These are phyloP conservation scores for Bombus consobrinus DNA, from an alignment of 1,140 invertebrate genomes.

Conservation along the genomic window DNA sequence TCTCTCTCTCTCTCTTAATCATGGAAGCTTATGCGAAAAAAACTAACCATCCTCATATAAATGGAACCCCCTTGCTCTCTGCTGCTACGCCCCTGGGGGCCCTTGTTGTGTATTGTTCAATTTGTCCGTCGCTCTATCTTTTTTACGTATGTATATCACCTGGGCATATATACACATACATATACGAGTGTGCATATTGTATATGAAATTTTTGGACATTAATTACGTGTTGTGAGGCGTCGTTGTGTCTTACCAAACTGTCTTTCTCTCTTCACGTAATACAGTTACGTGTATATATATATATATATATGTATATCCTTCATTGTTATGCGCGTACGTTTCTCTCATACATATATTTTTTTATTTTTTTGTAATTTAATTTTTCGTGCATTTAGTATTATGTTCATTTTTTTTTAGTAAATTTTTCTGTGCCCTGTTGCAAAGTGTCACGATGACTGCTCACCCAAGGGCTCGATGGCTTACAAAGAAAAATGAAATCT, in stretches of 20 bases:
- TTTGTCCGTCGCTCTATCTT: conserved; percentile 69
- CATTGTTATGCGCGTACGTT: conserved; percentile 40
- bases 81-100: conserved; percentile 73
- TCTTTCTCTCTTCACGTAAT: conserved; percentile 61
- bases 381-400: background rate
- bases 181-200: conserved; percentile 15
- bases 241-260: conserved; percentile 61
- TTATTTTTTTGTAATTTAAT: conserved; percentile 5
- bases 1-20: background rate
- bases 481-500: conserved; percentile 34
- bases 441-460: conserved; percentile 19
- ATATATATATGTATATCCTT: conserved; percentile 11
- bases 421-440: conserved; percentile 3
- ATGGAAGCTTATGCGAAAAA: conserved; percentile 48
- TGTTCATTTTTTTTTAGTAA: background rate
- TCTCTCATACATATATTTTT: background rate
- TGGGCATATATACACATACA: conserved; percentile 19
- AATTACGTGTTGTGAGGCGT: conserved; percentile 38
- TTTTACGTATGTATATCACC: conserved; percentile 58
- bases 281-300: conserved; percentile 18
- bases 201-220: conserved; percentile 32
- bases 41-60: conserved; percentile 58
- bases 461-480: conserved; percentile 63
- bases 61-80: conserved; percentile 56
- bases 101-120: conserved; percentile 81